Percentiles rank a stretch among this genome's conserved stretches.
Conservation (phyloP, 1,140 invertebrate species). For the Bursaphelenchus mucronatus region DNA sequence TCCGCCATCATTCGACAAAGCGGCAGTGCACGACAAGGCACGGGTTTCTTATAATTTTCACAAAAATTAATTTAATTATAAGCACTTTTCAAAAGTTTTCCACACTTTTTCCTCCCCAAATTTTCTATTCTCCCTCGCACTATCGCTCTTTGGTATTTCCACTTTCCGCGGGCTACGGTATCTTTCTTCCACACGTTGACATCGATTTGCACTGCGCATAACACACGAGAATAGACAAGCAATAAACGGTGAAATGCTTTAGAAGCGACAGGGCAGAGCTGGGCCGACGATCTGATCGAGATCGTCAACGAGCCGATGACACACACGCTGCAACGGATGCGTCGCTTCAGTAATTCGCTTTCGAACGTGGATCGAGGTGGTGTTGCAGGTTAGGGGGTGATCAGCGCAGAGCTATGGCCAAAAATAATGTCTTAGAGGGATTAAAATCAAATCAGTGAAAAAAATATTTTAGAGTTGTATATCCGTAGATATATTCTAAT, state of each 20-base stretch:
- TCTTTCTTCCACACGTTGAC: not conserved
- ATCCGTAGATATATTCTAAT: constrained; percentile 3
- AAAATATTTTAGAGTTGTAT: not conserved
- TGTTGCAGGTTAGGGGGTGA: constrained; percentile 6
- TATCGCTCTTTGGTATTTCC: no score
- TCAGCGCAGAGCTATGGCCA: not conserved
- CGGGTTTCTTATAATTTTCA: no score
- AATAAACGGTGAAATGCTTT: constrained; percentile 1
- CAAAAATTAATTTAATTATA: no score
- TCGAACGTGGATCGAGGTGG: constrained; percentile 51
- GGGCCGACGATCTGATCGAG: constrained; percentile 58
- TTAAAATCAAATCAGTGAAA: constrained; percentile 3
- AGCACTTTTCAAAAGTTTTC: no score
- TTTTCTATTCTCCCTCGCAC: no score
- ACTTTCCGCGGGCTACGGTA: not conserved
- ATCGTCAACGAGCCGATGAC: constrained; percentile 60
- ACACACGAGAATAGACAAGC: not conserved
- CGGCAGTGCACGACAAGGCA: no score
- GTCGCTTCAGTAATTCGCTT: constrained; percentile 56
- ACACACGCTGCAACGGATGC: constrained; percentile 57
- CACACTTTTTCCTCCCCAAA: no score
- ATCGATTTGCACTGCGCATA: not conserved
- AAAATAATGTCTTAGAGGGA: constrained; percentile 8
- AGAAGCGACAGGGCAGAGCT: constrained; percentile 40
- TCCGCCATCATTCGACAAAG: no score